phyloP scores from a whole-genome alignment of 64 coral and sea anemone species.

The Stichodactyla mertensii region DNA sequence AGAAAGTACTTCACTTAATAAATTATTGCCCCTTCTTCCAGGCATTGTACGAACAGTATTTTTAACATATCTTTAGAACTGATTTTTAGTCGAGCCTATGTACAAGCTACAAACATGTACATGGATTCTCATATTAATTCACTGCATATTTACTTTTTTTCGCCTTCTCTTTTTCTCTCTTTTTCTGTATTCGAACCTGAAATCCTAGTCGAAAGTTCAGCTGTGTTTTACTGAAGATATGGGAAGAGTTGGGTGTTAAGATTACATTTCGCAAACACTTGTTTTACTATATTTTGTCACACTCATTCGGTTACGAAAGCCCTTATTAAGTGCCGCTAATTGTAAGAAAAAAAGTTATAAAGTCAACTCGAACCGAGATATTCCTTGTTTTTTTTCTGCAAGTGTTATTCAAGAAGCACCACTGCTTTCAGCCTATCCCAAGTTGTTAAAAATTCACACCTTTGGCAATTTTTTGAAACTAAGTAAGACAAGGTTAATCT shows the following conservation, averaged over 20 bases:
- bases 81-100: neutral
- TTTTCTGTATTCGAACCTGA: neutral
- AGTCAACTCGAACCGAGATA: neutral
- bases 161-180: neutral
- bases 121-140: neutral
- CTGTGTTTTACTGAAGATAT: too few species aligned
- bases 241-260: too few species aligned
- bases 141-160: neutral
- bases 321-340: neutral
- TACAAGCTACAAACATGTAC: neutral
- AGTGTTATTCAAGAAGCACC: neutral
- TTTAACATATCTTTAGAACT: neutral
- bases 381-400: neutral
- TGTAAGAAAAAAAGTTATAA: neutral
- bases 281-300: neutral
- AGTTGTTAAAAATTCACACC: conserved; percentile 26
- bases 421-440: conserved; percentile 6
- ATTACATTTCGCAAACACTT: too few species aligned
- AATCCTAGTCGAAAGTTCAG: neutral
- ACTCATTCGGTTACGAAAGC: neutral
- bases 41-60: neutral
- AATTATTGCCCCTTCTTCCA: neutral
- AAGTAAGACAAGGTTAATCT: conserved; percentile 9
- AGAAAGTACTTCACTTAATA: conserved; percentile 2
- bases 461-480: neutral